Percentiles rank a stretch among this genome's conserved stretches.
Conservation (phyloP, 92 coral and sea anemone species). For the Scolanthus callimorphus region DNA sequence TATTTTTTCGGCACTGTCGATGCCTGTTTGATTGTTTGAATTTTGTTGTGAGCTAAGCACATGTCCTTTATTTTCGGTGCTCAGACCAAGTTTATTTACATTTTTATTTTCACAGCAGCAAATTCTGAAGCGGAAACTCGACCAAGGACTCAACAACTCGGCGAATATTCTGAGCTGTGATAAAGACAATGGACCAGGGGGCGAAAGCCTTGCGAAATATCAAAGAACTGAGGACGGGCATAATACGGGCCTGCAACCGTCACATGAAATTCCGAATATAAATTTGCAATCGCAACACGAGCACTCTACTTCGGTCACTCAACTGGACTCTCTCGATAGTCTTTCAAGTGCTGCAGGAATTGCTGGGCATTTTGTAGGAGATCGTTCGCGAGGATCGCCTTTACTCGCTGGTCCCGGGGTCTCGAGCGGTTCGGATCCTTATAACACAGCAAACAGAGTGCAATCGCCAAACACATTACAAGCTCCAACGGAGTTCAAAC, state of each 20-base stretch:
- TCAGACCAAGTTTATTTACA: conserved; percentile 51
- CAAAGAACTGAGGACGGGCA: conserved; percentile 24
- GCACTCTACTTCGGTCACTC: conserved; percentile 6
- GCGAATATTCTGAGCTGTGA: conserved; percentile 47
- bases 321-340: conserved; percentile 11
- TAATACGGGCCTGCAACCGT: conserved; percentile 14
- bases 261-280: conserved; percentile 24
- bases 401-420: conserved; percentile 21
- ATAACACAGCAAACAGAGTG: conserved; percentile 14
- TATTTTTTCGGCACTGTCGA: conserved; percentile 12
- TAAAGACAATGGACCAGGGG: conserved; percentile 31
- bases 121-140: conserved; percentile 78
- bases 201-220: conserved; percentile 42
- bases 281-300: conserved; percentile 21
- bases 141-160: conserved; percentile 69
- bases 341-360: conserved; percentile 8
- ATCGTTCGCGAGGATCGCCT: conserved; percentile 29
- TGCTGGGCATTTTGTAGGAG: conserved; percentile 38
- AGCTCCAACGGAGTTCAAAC: conserved; percentile 68
- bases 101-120: conserved; percentile 79
- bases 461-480: conserved; percentile 34
- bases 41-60: conserved; percentile 46
- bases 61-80: conserved; percentile 45
- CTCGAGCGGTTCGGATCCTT: conserved; percentile 7
- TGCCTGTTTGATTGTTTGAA: conserved; percentile 46